Base-by-base conservation (phyloP, 2,797 vertebrate genomes). In the Gobionotothen gibberifrons region DNA sequence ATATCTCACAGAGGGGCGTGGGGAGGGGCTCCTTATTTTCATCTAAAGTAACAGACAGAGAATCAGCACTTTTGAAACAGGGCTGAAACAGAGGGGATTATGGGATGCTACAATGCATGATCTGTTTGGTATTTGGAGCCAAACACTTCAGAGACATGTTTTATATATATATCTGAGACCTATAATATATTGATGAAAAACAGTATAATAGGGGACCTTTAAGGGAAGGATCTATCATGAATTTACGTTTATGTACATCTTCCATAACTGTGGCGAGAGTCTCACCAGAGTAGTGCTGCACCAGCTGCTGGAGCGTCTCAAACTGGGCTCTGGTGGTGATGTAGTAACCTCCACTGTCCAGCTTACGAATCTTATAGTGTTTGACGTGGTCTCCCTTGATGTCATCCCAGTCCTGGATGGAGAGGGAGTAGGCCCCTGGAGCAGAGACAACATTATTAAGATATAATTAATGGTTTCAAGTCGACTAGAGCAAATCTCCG, bases 341-440 rank as follows among this genome's bases (percentile, higher is more conserved):
- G 84, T 99, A 99, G 94, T 99, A 99, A 60, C 98, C 98, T 49
- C 98, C 98, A 44, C 96, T 99, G 94, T 99, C 98, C 88, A 99
- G 95, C 89, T 99, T 99, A 63, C 98, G 97, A 57, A 99, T 99
- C 92, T 99, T 99, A 89, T 99, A 99, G 93, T 99, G 98, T 91
- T 99, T 99, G 88, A 99, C 98, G 10, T 99, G 97, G 85, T 99
- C 97, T 81, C 98, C 98, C 92, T 99, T 99, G 93, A 97, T 94
- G 87, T 99, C 98, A 81, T 99, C 98, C 97, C 98, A 99, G 83
- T 99, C 98, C 84, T 98, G 97, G 93, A 99, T 99, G 82, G 98
- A 99, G 78, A 99, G 94, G 73, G 98, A 99, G 93, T 97, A 99
- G 89, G 98, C 98, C 93, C 98, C 98, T 99, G 89, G 75, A 82